Conservation (phyloP, 1,140 invertebrate genomes). For the Microplitis demolitor region DNA sequence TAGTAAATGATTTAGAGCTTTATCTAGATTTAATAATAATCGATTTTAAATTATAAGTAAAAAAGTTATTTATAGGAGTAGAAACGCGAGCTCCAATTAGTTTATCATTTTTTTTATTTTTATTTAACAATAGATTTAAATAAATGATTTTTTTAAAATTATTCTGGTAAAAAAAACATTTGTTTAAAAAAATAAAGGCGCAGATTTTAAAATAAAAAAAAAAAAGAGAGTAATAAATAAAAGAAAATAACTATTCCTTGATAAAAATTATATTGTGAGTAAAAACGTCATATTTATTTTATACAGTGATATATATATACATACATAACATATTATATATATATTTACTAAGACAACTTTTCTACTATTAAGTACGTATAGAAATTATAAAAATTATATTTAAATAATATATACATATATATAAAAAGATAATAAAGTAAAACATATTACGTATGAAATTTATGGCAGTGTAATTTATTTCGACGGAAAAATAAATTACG, state of each 20-base stretch:
- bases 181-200: not conserved
- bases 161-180: not conserved
- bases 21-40: constrained; percentile 39
- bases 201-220: not conserved
- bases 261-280: not conserved
- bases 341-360: not conserved
- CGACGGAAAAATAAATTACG: too few relatives aligned
- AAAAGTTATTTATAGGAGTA: constrained; percentile 35
- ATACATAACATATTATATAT: too few relatives aligned
- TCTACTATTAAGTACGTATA: constrained; percentile 4
- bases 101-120: not conserved
- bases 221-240: not conserved
- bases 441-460: too few relatives aligned
- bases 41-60: constrained; percentile 28
- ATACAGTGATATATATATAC: not conserved
- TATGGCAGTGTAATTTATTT: too few relatives aligned
- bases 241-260: not conserved
- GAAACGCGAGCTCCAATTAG: constrained; percentile 44
- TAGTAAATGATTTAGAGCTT: constrained; percentile 37
- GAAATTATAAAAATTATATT: not conserved
- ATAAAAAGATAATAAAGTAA: not conserved
- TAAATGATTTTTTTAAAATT: too few relatives aligned
- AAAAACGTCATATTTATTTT: not conserved
- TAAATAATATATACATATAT: not conserved
- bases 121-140: not conserved